phyloP scores from a whole-genome alignment of 2,888 invertebrate genomes.

The Chironomus riparius region DNA sequence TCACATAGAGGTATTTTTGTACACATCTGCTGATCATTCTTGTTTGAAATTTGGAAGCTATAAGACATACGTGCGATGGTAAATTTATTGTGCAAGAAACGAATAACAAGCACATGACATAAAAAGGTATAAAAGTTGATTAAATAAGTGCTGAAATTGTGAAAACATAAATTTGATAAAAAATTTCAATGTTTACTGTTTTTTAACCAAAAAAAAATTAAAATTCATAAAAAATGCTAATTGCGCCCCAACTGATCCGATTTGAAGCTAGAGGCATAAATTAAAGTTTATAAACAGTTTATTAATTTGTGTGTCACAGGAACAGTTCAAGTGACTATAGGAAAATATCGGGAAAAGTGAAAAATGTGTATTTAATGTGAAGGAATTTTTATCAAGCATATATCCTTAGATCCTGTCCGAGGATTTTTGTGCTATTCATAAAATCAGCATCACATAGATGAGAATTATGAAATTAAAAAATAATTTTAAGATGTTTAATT shows the following conservation, averaged over 20 bases:
- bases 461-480: background rate
- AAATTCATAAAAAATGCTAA: conserved; percentile 14
- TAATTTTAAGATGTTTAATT: conserved; percentile 1
- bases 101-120: background rate
- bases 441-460: background rate
- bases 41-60: background rate
- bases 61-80: background rate
- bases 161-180: conserved; percentile 6
- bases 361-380: conserved; percentile 2
- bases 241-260: conserved; percentile 22
- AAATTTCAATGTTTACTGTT: background rate
- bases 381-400: background rate
- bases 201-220: conserved; percentile 10
- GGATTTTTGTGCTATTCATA: background rate
- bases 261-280: conserved; percentile 1
- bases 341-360: background rate
- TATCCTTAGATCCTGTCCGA: background rate
- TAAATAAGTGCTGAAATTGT: background rate
- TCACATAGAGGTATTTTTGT: no score
- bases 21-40: background rate
- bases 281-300: background rate
- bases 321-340: background rate
- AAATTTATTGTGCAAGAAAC: background rate
- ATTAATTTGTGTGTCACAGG: background rate
- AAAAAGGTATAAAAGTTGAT: conserved; percentile 20